A percentile compares a stretch with the other conserved stretches of the same genome.
Evolutionary conservation across 30 jellyfish, hydroid and myxozoan genomes (phyloP).

Genomic region (Pelagia noctiluca): DNA sequence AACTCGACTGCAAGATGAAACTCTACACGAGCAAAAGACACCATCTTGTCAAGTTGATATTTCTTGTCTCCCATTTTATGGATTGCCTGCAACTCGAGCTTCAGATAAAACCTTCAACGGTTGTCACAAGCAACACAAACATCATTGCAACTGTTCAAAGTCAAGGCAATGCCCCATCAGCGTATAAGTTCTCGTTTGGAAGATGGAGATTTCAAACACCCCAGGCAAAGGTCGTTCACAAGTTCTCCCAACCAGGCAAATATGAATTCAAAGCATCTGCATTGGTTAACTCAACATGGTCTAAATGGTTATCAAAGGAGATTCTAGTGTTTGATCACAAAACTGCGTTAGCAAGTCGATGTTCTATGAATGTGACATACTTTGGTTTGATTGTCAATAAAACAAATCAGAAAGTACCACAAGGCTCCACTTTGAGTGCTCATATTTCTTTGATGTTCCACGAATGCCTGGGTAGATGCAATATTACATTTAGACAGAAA

Average conservation of each 20-base stretch:
- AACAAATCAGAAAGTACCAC: background rate
- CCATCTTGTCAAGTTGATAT: too few relatives aligned
- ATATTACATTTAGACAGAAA: background rate
- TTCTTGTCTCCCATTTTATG: too few relatives aligned
- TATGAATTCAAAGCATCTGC: conserved; percentile 27
- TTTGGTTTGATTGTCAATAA: background rate
- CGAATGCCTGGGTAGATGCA: conserved; percentile 33
- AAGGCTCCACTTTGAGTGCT: background rate
- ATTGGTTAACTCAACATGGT: conserved; percentile 20
- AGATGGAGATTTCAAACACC: conserved; percentile 25
- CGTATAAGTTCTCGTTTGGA: conserved; percentile 43
- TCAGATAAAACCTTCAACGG: background rate
- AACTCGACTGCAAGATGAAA: too few relatives aligned
- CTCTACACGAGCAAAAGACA: too few relatives aligned
- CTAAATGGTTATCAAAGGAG: conserved; percentile 29
- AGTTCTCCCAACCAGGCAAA: conserved; percentile 8
- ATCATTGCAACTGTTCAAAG: background rate
- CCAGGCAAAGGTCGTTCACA: background rate
- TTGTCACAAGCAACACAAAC: background rate
- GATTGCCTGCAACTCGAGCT: background rate
- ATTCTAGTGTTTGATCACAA: conserved; percentile 55
- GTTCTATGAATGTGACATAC: conserved; percentile 6
- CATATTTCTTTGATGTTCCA: conserved; percentile 1
- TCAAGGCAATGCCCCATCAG: background rate
- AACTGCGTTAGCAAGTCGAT: conserved; percentile 27